phyloP scores from a whole-genome alignment of 2,888 invertebrate genomes.

The Merodon equestris region DNA sequence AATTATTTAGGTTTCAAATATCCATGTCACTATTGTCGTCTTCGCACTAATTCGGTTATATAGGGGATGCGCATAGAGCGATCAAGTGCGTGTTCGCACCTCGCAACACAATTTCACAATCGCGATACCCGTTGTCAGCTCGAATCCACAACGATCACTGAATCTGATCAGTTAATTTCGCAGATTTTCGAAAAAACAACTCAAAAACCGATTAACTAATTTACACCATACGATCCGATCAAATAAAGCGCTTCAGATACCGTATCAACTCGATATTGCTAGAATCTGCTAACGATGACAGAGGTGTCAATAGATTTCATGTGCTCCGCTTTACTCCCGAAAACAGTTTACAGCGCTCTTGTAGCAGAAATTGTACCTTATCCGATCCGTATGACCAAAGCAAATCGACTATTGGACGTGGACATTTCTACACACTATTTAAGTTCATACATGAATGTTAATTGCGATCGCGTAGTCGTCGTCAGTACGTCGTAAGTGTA shows the following conservation, averaged over 20 bases:
- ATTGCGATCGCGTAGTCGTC: constrained; percentile 45
- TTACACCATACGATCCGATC: no score
- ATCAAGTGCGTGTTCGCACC: constrained; percentile 28
- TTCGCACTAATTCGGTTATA: constrained; percentile 17
- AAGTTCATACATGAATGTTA: constrained; percentile 66
- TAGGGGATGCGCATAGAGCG: no score
- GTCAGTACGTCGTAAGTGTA: constrained; percentile 20
- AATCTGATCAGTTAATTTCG: constrained; percentile 7
- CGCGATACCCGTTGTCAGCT: constrained; percentile 31
- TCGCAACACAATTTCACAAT: constrained; percentile 18
- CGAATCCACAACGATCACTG: constrained; percentile 35
- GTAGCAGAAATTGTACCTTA: constrained; percentile 34
- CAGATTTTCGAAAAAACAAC: constrained; percentile 30
- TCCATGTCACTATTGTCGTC: no score
- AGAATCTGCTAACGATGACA: constrained; percentile 42
- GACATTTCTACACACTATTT: constrained; percentile 68
- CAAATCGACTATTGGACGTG: constrained; percentile 65
- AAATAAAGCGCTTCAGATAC: constrained; percentile 19
- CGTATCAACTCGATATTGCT: constrained; percentile 21
- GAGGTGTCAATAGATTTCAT: constrained; percentile 48
- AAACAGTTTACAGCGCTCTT: neutral
- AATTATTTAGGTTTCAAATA: no score
- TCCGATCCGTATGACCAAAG: constrained; percentile 63
- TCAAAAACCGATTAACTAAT: constrained; percentile 28
- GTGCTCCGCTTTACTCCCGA: constrained; percentile 24